These are phyloP conservation scores for Eilema depressum DNA, from an alignment of 2,888 invertebrate genomes.

Conservation along the genomic window DNA sequence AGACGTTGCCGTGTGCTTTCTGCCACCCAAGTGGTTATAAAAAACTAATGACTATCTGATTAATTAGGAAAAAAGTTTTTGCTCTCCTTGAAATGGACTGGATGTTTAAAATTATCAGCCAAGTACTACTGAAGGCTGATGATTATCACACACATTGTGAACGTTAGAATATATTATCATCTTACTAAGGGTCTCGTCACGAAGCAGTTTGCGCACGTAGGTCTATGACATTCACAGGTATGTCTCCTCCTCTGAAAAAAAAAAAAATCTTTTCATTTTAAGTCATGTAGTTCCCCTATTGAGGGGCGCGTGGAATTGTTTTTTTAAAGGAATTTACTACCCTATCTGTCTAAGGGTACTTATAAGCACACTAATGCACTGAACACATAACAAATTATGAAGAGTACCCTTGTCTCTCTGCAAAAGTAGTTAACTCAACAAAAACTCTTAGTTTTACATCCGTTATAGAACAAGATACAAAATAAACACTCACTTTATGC, in stretches of 20 bases:
- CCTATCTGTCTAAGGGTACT: not conserved
- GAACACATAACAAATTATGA: not conserved
- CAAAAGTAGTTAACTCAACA: not conserved
- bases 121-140: not conserved
- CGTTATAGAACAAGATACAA: not conserved
- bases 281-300: not conserved
- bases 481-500: constrained; percentile 1
- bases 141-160: not conserved
- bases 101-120: not conserved
- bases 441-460: not conserved
- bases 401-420: not conserved
- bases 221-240: constrained; percentile 41
- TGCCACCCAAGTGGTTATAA: too few species aligned
- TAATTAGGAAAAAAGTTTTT: too few species aligned
- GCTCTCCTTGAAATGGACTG: too few species aligned
- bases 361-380: too few species aligned
- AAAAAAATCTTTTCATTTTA: not conserved
- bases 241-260: constrained; percentile 13
- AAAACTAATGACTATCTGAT: too few species aligned
- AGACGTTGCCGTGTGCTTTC: too few species aligned
- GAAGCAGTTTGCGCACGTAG: constrained; percentile 44
- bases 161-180: not conserved
- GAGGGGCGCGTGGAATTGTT: not conserved
- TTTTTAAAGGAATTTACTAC: not conserved
- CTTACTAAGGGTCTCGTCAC: constrained; percentile 43